A percentile compares a stretch with the other conserved stretches of the same genome.
Conservation (phyloP, 2,797 vertebrate species). For the Crocidura indochinensis region DNA sequence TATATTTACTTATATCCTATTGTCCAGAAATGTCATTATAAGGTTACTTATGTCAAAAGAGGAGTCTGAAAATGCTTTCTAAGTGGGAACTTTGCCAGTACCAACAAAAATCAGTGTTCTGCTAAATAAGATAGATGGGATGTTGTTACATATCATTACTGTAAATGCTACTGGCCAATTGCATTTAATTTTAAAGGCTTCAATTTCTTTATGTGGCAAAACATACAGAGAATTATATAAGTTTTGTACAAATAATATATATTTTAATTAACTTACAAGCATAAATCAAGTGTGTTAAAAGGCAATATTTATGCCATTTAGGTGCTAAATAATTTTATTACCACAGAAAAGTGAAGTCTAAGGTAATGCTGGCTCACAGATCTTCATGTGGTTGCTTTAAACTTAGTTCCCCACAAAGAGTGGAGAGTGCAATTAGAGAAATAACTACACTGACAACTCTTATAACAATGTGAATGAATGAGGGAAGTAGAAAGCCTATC, state of each 20-base stretch:
- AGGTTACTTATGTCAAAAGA: background rate
- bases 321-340: conserved; percentile 38
- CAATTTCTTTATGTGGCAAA: conserved; percentile 44
- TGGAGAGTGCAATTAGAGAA: no score
- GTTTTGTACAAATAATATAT: background rate
- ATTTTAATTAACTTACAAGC: conserved; percentile 21
- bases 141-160: background rate
- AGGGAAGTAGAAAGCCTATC: no score
- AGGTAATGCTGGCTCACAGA: background rate
- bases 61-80: conserved; percentile 42
- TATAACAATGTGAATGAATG: no score
- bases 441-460: no score
- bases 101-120: conserved; percentile 48
- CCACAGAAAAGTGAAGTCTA: conserved; percentile 13
- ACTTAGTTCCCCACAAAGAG: background rate
- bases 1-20: conserved; percentile 33
- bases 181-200: conserved; percentile 38
- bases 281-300: conserved; percentile 1
- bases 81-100: conserved; percentile 25
- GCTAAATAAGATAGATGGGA: conserved; percentile 37
- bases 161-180: background rate
- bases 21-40: conserved; percentile 29
- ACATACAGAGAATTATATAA: background rate
- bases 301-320: background rate
- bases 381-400: conserved; percentile 47